phyloP scores from a whole-genome alignment of 2,797 vertebrate species.

The Pangasius djambal region DNA sequence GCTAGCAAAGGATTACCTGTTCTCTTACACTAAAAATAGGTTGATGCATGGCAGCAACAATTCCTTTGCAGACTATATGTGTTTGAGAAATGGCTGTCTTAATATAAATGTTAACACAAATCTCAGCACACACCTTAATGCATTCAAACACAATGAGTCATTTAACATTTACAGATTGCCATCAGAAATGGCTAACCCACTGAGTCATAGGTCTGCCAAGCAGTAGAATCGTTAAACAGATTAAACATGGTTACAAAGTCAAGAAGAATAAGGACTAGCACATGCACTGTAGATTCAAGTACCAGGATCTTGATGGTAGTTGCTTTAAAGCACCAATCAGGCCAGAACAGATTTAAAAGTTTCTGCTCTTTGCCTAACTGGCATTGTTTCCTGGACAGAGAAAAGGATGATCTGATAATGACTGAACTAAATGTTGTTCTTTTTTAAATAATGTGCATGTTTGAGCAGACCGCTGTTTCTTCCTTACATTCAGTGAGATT shows the following conservation, averaged over 20 bases:
- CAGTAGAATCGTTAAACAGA: background rate
- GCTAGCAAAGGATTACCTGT: background rate
- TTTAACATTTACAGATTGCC: background rate
- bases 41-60: background rate
- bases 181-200: background rate
- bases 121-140: background rate
- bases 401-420: background rate
- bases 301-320: background rate
- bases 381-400: background rate
- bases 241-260: background rate
- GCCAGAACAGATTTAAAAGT: background rate
- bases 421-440: background rate
- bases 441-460: background rate
- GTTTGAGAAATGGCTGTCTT: background rate
- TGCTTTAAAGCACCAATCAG: background rate
- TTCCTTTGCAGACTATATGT: background rate
- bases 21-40: background rate
- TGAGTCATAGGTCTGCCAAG: background rate
- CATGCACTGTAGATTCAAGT: background rate
- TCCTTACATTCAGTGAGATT: constrained; percentile 1
- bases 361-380: background rate
- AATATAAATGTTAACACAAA: background rate
- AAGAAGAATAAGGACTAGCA: background rate
- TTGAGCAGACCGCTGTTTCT: background rate
- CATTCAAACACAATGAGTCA: constrained; percentile 10